Conservation (phyloP, 2,113 vertebrate species). For the Eublepharis macularius region DNA sequence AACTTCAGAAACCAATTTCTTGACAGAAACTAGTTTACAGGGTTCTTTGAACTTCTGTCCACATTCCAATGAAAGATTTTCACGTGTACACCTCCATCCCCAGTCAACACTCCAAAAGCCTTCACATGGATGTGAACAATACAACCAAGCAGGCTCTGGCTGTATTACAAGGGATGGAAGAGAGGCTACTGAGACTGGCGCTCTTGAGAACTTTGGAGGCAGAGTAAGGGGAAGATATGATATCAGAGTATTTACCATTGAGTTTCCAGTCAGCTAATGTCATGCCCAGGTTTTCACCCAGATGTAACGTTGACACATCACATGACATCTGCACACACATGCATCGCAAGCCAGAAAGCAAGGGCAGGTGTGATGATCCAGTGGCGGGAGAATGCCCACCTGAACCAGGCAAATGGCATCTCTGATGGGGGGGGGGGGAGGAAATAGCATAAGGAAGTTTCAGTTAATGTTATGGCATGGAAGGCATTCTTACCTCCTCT, state of each 20-base stretch:
- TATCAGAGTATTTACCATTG: too few species aligned
- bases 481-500: constrained; percentile 81
- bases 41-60: background rate
- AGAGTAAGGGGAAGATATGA: too few species aligned
- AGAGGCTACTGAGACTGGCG: too few species aligned
- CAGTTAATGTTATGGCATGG: background rate
- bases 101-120: background rate
- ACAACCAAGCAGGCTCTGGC: background rate
- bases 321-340: too few species aligned
- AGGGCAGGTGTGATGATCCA: too few species aligned
- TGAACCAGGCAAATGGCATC: too few species aligned
- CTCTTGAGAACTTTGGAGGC: too few species aligned
- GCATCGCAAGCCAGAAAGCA: too few species aligned
- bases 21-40: background rate
- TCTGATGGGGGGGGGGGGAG: background rate
- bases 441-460: background rate
- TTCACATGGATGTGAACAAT: background rate
- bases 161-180: background rate
- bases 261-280: too few species aligned
- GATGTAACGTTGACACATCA: too few species aligned
- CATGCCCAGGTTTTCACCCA: too few species aligned
- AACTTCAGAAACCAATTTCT: background rate
- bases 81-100: background rate
- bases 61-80: background rate
- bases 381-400: too few species aligned